Evolutionary conservation across 1,140 invertebrate species (phyloP).

Genomic region (Bombus impatiens): DNA sequence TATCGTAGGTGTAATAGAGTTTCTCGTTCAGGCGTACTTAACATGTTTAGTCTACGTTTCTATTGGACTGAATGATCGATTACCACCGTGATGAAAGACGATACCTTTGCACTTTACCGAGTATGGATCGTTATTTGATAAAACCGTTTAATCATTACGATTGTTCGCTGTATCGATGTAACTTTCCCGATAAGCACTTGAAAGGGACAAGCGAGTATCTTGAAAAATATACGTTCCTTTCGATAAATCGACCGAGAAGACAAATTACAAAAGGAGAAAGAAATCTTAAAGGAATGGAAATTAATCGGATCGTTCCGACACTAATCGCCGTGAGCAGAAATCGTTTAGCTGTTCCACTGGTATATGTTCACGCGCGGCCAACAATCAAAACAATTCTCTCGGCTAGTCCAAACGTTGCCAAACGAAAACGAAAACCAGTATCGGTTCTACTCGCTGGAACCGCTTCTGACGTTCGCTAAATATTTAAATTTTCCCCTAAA

Average conservation of each 20-base stretch:
- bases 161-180: background rate
- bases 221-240: fast-evolving
- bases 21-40: constrained; percentile 7
- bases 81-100: background rate
- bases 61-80: constrained; percentile 7
- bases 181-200: background rate
- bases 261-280: too few relatives aligned
- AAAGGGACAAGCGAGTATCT: background rate
- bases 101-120: constrained; percentile 3
- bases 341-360: background rate
- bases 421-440: constrained; percentile 46
- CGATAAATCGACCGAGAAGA: background rate
- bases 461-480: constrained; percentile 43
- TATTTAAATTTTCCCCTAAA: constrained; percentile 44
- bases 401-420: constrained; percentile 12
- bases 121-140: background rate
- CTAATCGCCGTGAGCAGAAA: background rate
- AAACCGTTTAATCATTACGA: background rate
- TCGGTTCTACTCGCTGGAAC: constrained; percentile 18
- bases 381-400: constrained; percentile 36
- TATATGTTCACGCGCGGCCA: constrained; percentile 1
- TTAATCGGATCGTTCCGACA: background rate
- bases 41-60: constrained; percentile 17
- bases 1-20: background rate
- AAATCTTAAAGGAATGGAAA: background rate